Percentiles rank a stretch among this genome's conserved stretches.
These are phyloP conservation scores for Metridium senile DNA, from an alignment of 92 coral and sea anemone genomes.

Conservation along the genomic window DNA sequence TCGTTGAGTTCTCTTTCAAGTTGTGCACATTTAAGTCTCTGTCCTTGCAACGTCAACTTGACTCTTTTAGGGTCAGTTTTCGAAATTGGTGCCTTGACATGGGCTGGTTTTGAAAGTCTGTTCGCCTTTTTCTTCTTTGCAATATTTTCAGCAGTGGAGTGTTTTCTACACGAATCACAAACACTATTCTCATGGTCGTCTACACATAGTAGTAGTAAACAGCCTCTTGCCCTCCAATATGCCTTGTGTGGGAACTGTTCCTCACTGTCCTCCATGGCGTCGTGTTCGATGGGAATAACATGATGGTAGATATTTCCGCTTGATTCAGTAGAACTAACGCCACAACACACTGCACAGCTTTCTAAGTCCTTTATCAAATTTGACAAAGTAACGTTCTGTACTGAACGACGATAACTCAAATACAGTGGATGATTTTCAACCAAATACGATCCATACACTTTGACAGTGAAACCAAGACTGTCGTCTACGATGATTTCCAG, in stretches of 20 bases:
- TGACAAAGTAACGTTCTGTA: slow-evolving; percentile 44
- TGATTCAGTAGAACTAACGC: slow-evolving; percentile 27
- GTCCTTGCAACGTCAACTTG: slow-evolving; percentile 34
- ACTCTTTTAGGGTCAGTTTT: slow-evolving; percentile 43
- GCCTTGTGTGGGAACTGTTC: slow-evolving; percentile 54
- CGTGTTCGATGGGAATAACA: slow-evolving; percentile 53
- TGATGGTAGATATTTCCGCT: slow-evolving; percentile 54
- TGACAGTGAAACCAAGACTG: slow-evolving; percentile 63
- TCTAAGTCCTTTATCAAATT: slow-evolving; percentile 46
- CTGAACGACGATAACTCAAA: slow-evolving; percentile 23
- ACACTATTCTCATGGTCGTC: no score
- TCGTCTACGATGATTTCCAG: slow-evolving; percentile 55
- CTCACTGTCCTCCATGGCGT: slow-evolving; percentile 28
- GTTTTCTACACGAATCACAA: no score
- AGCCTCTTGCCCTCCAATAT: slow-evolving; percentile 25
- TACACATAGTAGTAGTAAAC: background rate
- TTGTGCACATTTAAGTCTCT: slow-evolving; percentile 42
- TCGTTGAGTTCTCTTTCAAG: slow-evolving; percentile 33
- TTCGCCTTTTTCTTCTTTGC: no score
- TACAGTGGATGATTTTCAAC: slow-evolving; percentile 55
- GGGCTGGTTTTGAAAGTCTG: slow-evolving; percentile 20
- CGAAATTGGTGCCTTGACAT: slow-evolving; percentile 44
- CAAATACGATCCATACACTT: slow-evolving; percentile 51
- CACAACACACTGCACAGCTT: slow-evolving; percentile 36
- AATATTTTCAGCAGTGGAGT: no score